Conservation (phyloP, 2,888 invertebrate genomes). For the Cosmia pyralina region DNA sequence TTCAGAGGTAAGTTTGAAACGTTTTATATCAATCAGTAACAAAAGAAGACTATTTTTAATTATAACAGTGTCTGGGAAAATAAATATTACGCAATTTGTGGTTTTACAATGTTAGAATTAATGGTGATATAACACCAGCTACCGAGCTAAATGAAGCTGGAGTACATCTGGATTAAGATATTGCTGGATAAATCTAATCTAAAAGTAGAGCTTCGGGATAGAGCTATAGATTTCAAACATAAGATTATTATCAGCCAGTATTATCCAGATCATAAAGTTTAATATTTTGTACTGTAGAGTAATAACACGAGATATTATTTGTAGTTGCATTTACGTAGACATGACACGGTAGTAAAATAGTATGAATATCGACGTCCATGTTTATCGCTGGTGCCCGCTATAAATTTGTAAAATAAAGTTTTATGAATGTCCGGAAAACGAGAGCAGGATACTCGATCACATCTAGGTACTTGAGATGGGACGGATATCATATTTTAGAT, state of each 20-base stretch:
- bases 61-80: slow-evolving; percentile 35
- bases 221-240: slow-evolving; percentile 29
- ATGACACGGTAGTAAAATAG: slow-evolving; percentile 54
- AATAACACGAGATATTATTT: slow-evolving; percentile 55
- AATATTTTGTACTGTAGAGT: slow-evolving; percentile 45
- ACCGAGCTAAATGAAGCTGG: slow-evolving; percentile 30
- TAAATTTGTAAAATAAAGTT: slow-evolving; percentile 61
- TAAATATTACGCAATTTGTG: slow-evolving; percentile 36
- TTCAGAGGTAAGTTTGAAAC: slow-evolving; percentile 26
- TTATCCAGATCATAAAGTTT: slow-evolving; percentile 50
- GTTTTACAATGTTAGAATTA: slow-evolving; percentile 55
- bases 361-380: slow-evolving; percentile 48
- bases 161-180: slow-evolving; percentile 41
- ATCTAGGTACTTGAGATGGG: slow-evolving; percentile 22
- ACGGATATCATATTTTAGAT: slow-evolving; percentile 15
- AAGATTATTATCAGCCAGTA: slow-evolving; percentile 34
- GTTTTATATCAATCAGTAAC: slow-evolving; percentile 51
- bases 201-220: slow-evolving; percentile 11
- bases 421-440: slow-evolving; percentile 51
- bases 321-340: slow-evolving; percentile 47
- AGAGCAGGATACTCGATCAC: slow-evolving; percentile 32
- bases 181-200: slow-evolving; percentile 23
- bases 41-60: slow-evolving; percentile 56
- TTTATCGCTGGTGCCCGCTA: slow-evolving; percentile 51
- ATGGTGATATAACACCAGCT: slow-evolving; percentile 33